A percentile compares a stretch with the other conserved stretches of the same genome.
Conservation (phyloP, 2,797 vertebrate genomes). For the Pempheris klunzingeri region DNA sequence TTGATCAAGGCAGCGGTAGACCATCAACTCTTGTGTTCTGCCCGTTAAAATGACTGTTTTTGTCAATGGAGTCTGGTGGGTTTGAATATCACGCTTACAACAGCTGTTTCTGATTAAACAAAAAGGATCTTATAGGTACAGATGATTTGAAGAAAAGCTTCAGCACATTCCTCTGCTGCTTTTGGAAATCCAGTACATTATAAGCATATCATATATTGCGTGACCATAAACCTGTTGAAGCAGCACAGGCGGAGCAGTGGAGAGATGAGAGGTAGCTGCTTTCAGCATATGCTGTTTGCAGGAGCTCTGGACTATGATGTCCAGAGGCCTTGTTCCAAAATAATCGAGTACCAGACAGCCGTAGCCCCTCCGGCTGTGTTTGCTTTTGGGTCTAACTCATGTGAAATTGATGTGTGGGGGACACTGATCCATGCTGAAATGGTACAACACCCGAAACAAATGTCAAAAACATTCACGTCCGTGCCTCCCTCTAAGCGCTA, state of each 20-base stretch:
- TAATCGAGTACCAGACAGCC: slow-evolving; percentile 62
- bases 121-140: no score
- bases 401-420: slow-evolving; percentile 79
- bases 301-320: slow-evolving; percentile 58
- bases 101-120: no score
- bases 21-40: no score
- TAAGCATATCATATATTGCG: slow-evolving; percentile 24
- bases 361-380: slow-evolving; percentile 68
- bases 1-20: no score
- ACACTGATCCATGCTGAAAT: slow-evolving; percentile 81
- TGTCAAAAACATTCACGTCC: slow-evolving; percentile 77
- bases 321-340: slow-evolving; percentile 69
- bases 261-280: slow-evolving; percentile 11
- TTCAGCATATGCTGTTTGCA: slow-evolving; percentile 55
- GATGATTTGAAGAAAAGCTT: slow-evolving; percentile 51
- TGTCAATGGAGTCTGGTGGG: no score
- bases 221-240: slow-evolving; percentile 57
- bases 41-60: no score
- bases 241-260: slow-evolving; percentile 8
- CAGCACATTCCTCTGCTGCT: slow-evolving; percentile 13
- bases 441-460: slow-evolving; percentile 78
- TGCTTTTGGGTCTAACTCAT: slow-evolving; percentile 75
- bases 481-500: slow-evolving; percentile 45
- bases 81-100: no score
- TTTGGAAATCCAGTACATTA: slow-evolving; percentile 34